phyloP scores from a whole-genome alignment of 2,113 vertebrate genomes.

The Dasyornis broadbenti region DNA sequence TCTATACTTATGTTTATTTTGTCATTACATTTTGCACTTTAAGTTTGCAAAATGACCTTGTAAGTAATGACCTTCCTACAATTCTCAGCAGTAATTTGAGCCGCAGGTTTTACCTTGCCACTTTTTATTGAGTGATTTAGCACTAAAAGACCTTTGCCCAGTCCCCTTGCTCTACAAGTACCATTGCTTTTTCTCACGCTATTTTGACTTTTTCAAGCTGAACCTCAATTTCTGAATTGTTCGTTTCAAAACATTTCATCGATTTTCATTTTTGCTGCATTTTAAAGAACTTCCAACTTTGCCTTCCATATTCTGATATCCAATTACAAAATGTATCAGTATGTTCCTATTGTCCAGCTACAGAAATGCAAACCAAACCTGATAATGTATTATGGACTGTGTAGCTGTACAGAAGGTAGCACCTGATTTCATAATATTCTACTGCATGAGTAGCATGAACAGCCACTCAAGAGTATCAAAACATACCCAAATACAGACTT shows the following conservation, averaged over 20 bases:
- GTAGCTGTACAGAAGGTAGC: background rate
- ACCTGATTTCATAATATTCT: background rate
- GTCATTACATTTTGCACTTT: background rate
- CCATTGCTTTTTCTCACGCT: conserved; percentile 6
- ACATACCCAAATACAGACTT: background rate
- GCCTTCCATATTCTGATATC: background rate
- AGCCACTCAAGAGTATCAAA: background rate
- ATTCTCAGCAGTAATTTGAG: background rate
- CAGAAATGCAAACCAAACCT: background rate
- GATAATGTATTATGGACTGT: background rate
- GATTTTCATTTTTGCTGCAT: background rate
- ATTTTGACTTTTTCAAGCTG: background rate
- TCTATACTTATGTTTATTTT: background rate
- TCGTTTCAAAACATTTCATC: background rate
- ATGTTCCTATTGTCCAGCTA: background rate
- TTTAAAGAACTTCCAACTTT: background rate
- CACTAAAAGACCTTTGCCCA: background rate
- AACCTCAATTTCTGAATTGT: background rate
- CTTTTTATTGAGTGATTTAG: background rate
- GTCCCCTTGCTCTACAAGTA: background rate
- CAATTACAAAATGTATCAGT: background rate
- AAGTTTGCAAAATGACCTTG: background rate
- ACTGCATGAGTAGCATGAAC: background rate
- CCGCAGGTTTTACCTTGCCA: background rate
- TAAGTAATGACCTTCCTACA: background rate